Conservation (phyloP, 2,113 vertebrate genomes). For the Circaetus gallicus region DNA sequence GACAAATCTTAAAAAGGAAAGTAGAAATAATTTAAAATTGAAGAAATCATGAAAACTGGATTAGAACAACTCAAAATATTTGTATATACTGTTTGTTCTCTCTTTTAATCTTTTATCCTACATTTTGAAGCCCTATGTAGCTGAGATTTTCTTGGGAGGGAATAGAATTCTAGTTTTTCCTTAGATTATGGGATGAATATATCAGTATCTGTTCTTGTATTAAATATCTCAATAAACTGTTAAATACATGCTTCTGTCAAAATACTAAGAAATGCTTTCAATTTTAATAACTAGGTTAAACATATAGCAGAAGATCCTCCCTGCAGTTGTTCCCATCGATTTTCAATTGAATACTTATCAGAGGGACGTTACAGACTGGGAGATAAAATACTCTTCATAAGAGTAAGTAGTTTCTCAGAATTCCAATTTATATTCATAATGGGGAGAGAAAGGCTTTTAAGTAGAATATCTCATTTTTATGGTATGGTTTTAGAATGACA, state of each 20-base stretch:
- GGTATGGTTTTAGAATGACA: neutral
- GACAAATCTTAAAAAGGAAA: neutral
- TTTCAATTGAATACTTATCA: conserved; percentile 96
- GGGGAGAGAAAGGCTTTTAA: neutral
- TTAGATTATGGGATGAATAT: neutral
- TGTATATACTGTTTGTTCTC: neutral
- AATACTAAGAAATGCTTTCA: neutral
- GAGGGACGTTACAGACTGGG: conserved; percentile 95
- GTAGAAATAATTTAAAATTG: neutral
- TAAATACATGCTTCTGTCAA: neutral
- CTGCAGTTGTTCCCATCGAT: conserved; percentile 91
- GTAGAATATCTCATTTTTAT: neutral
- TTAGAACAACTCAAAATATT: neutral
- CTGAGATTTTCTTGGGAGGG: neutral
- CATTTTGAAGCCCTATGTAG: neutral
- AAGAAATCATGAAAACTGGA: neutral
- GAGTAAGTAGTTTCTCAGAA: conserved; percentile 80
- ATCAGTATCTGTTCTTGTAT: neutral
- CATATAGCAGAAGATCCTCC: conserved; percentile 87
- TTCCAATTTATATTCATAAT: neutral
- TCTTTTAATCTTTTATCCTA: neutral
- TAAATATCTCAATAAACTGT: neutral
- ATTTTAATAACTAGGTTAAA: conserved; percentile 79
- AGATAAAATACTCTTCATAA: conserved; percentile 96
- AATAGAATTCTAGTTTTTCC: neutral